Conservation (phyloP, 2,113 vertebrate genomes). For the Pogona vitticeps region DNA sequence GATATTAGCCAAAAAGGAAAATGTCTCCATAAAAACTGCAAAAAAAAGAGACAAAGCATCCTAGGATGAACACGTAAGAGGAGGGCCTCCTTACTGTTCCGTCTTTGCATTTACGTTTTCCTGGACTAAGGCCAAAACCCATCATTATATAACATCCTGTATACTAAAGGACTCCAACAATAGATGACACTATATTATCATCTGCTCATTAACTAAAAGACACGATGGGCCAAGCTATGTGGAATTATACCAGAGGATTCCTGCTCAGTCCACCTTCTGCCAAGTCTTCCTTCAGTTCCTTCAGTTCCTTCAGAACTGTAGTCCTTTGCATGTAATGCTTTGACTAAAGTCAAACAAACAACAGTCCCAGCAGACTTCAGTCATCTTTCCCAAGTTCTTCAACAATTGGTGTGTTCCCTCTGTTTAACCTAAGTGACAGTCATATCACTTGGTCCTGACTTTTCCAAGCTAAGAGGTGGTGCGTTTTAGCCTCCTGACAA, state of each 20-base stretch:
- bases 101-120: constrained; percentile 55
- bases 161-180: constrained; percentile 62
- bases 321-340: constrained; percentile 60
- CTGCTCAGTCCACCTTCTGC: constrained; percentile 64
- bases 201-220: constrained; percentile 70
- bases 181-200: constrained; percentile 61
- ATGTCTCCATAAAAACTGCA: constrained; percentile 18
- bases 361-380: constrained; percentile 56
- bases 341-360: constrained; percentile 75
- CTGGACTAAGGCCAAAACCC: constrained; percentile 53
- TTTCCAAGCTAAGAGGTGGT: constrained; percentile 73
- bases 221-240: constrained; percentile 66
- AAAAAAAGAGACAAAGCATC: constrained; percentile 34
- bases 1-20: constrained; percentile 35
- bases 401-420: constrained; percentile 64
- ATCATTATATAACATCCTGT: constrained; percentile 58
- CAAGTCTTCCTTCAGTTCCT: constrained; percentile 43
- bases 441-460: constrained; percentile 63
- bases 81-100: constrained; percentile 42
- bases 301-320: constrained; percentile 62
- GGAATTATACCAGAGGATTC: constrained; percentile 56
- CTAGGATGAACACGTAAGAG: not conserved
- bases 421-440: constrained; percentile 71
- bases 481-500: constrained; percentile 69
- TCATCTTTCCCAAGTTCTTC: constrained; percentile 66